Conservation (phyloP, 2,797 vertebrate genomes). For the Semaprochilodus insignis region DNA sequence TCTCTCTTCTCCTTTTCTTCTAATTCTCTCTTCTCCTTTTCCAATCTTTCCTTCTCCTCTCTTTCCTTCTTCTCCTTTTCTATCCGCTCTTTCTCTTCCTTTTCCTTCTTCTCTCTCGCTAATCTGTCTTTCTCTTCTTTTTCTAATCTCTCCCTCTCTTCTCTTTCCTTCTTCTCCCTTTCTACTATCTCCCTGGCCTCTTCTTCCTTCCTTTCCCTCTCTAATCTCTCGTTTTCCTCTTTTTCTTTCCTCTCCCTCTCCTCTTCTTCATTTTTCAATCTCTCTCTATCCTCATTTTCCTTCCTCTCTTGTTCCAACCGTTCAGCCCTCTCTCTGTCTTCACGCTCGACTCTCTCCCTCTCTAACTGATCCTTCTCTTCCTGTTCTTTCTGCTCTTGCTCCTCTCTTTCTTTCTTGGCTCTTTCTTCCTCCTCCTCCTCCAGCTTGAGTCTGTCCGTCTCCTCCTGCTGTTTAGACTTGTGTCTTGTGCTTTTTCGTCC, state of each 20-base stretch:
- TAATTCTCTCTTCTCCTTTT: conserved; percentile 13
- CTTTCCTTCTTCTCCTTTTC: conserved; percentile 15
- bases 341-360: conserved; percentile 8
- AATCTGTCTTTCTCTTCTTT: conserved; percentile 50
- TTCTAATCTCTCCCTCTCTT: background rate
- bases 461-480: conserved; percentile 30
- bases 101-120: conserved; percentile 13
- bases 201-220: conserved; percentile 1
- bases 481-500: conserved; percentile 15
- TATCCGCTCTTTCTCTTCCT: background rate
- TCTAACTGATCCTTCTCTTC: background rate
- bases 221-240: conserved; percentile 31
- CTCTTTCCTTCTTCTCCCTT: conserved; percentile 41
- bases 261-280: conserved; percentile 18
- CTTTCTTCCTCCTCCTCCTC: conserved; percentile 44
- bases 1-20: conserved; percentile 31
- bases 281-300: conserved; percentile 4
- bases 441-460: background rate
- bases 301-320: conserved; percentile 14
- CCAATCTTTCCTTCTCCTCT: conserved; percentile 30
- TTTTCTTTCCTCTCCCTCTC: conserved; percentile 25
- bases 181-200: conserved; percentile 30
- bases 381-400: background rate
- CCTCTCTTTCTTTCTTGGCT: conserved; percentile 6
- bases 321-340: conserved; percentile 32